Base-by-base conservation (phyloP, 2,888 invertebrate genomes). In the Melanchra persicariae region DNA sequence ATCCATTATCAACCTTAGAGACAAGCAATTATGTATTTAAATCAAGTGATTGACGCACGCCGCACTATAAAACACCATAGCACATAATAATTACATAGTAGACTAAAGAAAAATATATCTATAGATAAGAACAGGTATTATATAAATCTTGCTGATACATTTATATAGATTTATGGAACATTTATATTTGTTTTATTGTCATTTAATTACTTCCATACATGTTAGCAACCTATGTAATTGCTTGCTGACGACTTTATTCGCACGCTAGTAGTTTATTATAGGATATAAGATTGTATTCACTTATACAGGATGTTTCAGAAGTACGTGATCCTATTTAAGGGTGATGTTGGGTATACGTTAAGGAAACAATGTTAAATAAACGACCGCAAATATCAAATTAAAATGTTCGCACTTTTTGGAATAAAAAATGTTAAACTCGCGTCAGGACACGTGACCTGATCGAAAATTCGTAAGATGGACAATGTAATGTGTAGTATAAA, bases 141-240 rank as follows among this genome's bases (percentile, higher is more conserved):
- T 10, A 72, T 64, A 77, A 67, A 34, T 67, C 40, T 43, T 57
- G 47, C n/a, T 37, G 52, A 73, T 61, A 47, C 73, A 77, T 64
- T 72, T 26, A 34, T 17, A 55, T 37, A 30, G 45, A 74, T 49
- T 49, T 51, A 63, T 51, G 45, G 15, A 37, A n/a, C 49, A 45
- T 51, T 47, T 63, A 58, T 19, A 37, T 47, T 37, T 51, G 15
- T 54, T 55, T 61, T 12, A 52, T 65, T 34, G 22, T 12, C n/a
- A 17, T 47, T 15, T 62, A 62, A 71, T 71, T 0, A 30, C 47
- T 59, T 47, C n/a, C 4, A n/a, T 22, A n/a, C 15, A 34, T 51
- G n/a, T 0, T n/a, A 40, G 17, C 40, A 24, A 2, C 24, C 8
- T 17, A 24, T 24, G n/a, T 34, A 54, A 70, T 54, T 45, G 19